Base-by-base conservation (phyloP, 2,888 invertebrate genomes). In the Heliconius ethilla region DNA sequence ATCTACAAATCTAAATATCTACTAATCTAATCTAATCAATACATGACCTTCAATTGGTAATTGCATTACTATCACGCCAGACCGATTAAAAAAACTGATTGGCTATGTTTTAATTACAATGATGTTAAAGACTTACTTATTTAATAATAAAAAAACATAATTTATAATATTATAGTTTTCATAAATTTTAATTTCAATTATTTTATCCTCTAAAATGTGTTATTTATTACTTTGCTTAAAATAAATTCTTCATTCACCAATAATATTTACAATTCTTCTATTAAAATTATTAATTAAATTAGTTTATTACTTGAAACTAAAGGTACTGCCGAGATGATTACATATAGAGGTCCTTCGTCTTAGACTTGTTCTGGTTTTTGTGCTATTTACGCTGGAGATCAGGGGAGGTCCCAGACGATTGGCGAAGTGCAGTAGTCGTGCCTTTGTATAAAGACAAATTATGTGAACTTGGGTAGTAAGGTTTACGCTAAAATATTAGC, bases 41-140 rank as follows among this genome's bases (percentile, higher is more conserved):
- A n/a, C 62, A 73, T 55, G 80, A 80, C 81, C 81, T 81, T 81
- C 80, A 80, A 62, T 37, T 70, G 59, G 22, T 78, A 69, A 75
- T 70, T 79, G 77, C 77, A 79, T 66, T 63, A 29, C 15, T 73
- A 76, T 78, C 69, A 15, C 29, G 5, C n/a, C 18, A 72, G 66
- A 25, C 33, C 59, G 59, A 59, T 72, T 37, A 45, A 69, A 69
- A n/a, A 40, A 69, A 40, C 25, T 40, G 15, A 13, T 69, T 69
- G 40, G 25, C 69, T 69, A 45, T 25, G 7, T 25, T 45, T 40
- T 11, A 72, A 59, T 59, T 18, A n/a, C 22, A 59, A 59, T 33
- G n/a, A 72, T 55, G 55, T 70, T 55, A 27, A 29, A 55, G 5
- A 22, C 22, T n/a, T n/a, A 45, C 15, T 18, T 55, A 55, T n/a